These are phyloP conservation scores for Euthynnus affinis DNA, from an alignment of 2,797 vertebrate species.

Conservation along the genomic window DNA sequence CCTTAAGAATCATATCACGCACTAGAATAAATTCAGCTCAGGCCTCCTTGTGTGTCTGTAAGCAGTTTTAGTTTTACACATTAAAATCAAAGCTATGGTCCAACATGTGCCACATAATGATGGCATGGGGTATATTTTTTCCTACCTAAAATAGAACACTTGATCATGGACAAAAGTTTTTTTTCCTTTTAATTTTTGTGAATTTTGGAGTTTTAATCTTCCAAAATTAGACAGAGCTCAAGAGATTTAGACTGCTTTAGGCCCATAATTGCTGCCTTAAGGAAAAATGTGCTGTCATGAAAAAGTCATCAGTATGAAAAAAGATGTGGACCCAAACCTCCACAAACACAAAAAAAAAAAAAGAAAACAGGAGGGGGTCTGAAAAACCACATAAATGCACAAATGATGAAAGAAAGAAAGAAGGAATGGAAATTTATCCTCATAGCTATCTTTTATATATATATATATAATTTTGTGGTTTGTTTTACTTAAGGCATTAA, in stretches of 20 bases:
- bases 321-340: conserved; percentile 24
- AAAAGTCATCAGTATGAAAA: conserved; percentile 24
- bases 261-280: conserved; percentile 12
- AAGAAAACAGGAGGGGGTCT: background rate
- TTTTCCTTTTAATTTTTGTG: conserved; percentile 20
- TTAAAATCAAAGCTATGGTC: background rate
- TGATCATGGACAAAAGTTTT: conserved; percentile 37
- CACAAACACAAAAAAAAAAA: conserved; percentile 19
- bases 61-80: conserved; percentile 8
- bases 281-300: conserved; percentile 29
- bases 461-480: background rate
- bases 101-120: conserved; percentile 11
- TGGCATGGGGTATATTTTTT: background rate
- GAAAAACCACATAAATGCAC: conserved; percentile 4
- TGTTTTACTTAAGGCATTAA: background rate
- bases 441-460: background rate
- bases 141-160: conserved; percentile 20
- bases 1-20: background rate
- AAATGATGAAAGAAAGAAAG: conserved; percentile 16
- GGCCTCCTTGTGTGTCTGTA: background rate
- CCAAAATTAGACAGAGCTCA: conserved; percentile 26
- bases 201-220: conserved; percentile 22
- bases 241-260: conserved; percentile 13
- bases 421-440: background rate
- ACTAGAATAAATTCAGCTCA: conserved; percentile 1